These are phyloP conservation scores for Phodopus roborovskii DNA, from an alignment of 2,113 vertebrate genomes.

Conservation along the genomic window DNA sequence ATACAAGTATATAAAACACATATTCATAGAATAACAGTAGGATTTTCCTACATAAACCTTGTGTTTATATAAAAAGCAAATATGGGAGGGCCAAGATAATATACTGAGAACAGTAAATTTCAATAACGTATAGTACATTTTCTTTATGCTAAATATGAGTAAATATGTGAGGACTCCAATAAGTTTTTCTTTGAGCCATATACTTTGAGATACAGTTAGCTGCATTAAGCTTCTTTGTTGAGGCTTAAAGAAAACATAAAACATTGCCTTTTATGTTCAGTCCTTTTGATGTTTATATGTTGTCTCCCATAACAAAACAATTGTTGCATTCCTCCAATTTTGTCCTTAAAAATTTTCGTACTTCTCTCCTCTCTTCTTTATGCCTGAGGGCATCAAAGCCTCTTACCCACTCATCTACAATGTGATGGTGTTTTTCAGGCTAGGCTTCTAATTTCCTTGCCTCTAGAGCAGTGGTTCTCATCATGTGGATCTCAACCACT, in stretches of 20 bases:
- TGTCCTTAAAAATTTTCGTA: not conserved
- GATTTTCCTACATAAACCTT: slow-evolving; percentile 21
- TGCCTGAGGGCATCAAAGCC: not conserved
- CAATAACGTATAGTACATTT: slow-evolving; percentile 19
- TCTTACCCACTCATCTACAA: not conserved
- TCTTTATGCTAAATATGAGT: slow-evolving; percentile 35
- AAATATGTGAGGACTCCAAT: slow-evolving; percentile 6
- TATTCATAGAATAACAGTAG: not conserved
- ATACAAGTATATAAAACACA: not conserved
- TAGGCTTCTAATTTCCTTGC: not conserved
- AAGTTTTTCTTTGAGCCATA: slow-evolving; percentile 33
- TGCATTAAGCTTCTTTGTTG: not conserved
- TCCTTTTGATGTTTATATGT: not conserved
- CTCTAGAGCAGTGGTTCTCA: not conserved
- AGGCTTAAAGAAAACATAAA: not conserved
- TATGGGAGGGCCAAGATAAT: slow-evolving; percentile 40
- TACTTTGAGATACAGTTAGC: not conserved
- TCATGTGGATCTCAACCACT: not conserved
- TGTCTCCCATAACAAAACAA: slow-evolving; percentile 43
- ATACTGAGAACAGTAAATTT: slow-evolving; percentile 18
- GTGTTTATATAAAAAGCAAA: slow-evolving; percentile 53
- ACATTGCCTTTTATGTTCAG: not conserved
- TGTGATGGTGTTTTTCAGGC: slow-evolving; percentile 4
- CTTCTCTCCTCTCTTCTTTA: not conserved
- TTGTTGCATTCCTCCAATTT: slow-evolving; percentile 28